A percentile compares a stretch with the other conserved stretches of the same genome.
phyloP scores from a whole-genome alignment of 2,888 invertebrate genomes.

The Stramonita haemastoma region DNA sequence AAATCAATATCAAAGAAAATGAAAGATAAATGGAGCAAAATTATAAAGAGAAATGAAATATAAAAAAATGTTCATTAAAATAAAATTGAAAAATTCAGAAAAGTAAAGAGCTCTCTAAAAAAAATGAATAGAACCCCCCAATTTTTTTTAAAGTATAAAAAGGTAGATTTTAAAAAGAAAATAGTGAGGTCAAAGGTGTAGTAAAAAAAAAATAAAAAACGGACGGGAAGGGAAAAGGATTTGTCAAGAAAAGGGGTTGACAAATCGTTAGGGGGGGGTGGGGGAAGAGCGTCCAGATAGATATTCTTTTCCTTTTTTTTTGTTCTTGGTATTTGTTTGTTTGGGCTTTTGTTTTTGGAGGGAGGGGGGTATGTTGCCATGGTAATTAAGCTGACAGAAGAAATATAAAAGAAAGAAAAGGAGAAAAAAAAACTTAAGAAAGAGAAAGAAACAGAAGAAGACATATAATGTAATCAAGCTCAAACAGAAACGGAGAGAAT shows the following conservation, averaged over 20 bases:
- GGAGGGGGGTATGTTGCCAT: too few species aligned
- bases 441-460: too few species aligned
- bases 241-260: background rate
- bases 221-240: background rate
- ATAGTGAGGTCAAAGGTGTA: background rate
- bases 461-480: too few species aligned
- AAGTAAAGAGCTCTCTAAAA: background rate
- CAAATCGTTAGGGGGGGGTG: background rate
- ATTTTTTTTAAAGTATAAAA: background rate
- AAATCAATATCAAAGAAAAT: background rate
- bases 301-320: background rate
- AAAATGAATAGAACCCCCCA: background rate
- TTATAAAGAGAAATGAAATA: background rate
- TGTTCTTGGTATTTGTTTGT: background rate
- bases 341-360: background rate
- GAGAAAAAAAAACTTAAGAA: background rate
- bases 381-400: background rate
- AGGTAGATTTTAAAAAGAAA: background rate
- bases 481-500: background rate
- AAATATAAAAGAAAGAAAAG: background rate
- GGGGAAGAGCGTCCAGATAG: background rate
- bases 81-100: background rate
- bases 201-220: background rate
- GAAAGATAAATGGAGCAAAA: background rate
- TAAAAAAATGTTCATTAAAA: background rate